Conservation (phyloP, 1,140 invertebrate genomes). For the Grapholita molesta region DNA sequence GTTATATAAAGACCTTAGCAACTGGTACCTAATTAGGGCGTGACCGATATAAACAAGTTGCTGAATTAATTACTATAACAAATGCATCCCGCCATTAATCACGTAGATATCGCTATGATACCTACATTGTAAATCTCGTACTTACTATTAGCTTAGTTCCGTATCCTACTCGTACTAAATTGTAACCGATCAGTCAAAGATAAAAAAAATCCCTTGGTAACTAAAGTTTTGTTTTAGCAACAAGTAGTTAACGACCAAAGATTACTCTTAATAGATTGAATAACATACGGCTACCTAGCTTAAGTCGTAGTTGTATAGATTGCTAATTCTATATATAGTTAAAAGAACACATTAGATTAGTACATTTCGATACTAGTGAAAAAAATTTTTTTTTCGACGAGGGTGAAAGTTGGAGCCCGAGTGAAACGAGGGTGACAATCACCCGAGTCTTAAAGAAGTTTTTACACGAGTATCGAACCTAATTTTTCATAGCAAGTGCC, state of each 20-base stretch:
- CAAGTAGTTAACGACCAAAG: not conserved
- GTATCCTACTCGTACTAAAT: conserved; percentile 11
- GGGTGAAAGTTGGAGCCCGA: too few species aligned
- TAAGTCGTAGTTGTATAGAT: too few species aligned
- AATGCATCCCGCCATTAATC: conserved; percentile 26
- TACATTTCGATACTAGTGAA: too few species aligned
- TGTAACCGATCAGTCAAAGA: not conserved
- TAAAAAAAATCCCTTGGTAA: not conserved
- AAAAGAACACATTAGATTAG: too few species aligned
- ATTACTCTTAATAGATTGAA: not conserved
- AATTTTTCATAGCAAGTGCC: too few species aligned
- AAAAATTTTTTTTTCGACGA: too few species aligned
- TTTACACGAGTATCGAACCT: too few species aligned
- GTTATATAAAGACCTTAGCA: not conserved
- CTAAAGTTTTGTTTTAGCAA: not conserved
- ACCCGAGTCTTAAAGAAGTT: too few species aligned
- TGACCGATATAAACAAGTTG: conserved; percentile 22
- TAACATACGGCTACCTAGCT: not conserved
- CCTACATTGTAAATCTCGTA: not conserved
- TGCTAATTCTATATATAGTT: too few species aligned
- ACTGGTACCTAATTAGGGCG: conserved; percentile 15
- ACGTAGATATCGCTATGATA: not conserved
- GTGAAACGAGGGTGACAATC: too few species aligned
- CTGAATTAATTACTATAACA: conserved; percentile 25
- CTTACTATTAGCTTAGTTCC: not conserved